Evolutionary conservation across 2,113 vertebrate species (phyloP).

Genomic region (Salvelinus sp.): DNA sequence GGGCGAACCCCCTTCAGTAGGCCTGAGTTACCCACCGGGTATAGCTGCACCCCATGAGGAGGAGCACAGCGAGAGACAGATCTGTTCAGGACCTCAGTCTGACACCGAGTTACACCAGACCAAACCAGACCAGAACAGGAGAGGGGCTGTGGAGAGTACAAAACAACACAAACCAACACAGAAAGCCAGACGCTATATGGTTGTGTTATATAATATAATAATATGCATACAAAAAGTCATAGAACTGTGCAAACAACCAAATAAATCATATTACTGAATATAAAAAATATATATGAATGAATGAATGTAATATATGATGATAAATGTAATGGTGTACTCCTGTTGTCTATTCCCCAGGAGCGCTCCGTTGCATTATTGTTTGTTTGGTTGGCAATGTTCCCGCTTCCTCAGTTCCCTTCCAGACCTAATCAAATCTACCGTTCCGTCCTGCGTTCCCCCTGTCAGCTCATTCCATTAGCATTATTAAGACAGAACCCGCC

Average conservation of each 20-base stretch:
- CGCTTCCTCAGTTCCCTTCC: conserved; percentile 27
- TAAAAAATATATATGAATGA: neutral
- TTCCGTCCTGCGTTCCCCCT: conserved; percentile 34
- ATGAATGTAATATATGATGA: neutral
- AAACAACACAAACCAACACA: neutral
- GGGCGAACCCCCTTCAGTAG: neutral
- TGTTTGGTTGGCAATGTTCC: conserved; percentile 16
- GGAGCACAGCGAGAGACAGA: neutral
- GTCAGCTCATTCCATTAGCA: conserved; percentile 66
- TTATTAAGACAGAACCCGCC: conserved; percentile 60
- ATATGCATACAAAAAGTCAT: too few relatives aligned
- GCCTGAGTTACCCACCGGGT: too few relatives aligned
- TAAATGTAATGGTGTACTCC: too few relatives aligned
- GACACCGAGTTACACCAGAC: neutral
- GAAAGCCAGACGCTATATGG: neutral
- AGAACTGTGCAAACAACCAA: too few relatives aligned
- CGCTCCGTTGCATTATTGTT: neutral
- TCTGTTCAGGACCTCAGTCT: neutral
- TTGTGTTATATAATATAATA: too few relatives aligned
- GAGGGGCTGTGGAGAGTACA: neutral
- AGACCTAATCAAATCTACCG: conserved; percentile 58
- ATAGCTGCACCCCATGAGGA: conserved; percentile 35
- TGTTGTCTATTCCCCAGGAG: neutral
- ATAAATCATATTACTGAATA: too few relatives aligned
- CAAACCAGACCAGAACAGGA: neutral